Evolutionary conservation across 1,140 invertebrate species (phyloP), one percentile per base, ranked within the genome.

Genomic region (Potamilus streckersoni): DNA sequence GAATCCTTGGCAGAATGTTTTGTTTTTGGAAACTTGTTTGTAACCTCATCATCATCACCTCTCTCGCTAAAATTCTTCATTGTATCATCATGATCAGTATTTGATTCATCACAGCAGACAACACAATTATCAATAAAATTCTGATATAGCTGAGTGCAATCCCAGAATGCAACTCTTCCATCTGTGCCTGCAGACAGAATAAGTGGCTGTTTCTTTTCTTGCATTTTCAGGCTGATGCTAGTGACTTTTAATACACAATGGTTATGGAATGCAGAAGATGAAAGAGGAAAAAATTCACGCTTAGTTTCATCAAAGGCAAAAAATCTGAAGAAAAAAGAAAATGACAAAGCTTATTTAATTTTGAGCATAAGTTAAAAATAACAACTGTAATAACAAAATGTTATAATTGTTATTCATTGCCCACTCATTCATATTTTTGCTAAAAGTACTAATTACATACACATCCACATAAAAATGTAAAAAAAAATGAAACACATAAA

Each of bases 131-230:
- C n/a, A 60, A 57, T 55, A 63, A 61, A 19, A 15, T 6, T 69
- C 14, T 59, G 63, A 60, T 57, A 76, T 20, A 76, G 75, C 5
- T 74, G 31, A 65, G 85, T 87, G 13, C 93, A 81, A 86, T 93
- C 85, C 93, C 93, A 95, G 80, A 95, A 92, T 61, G 92, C 90
- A 19, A 94, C 81, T 38, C 90, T 86, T 20, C 94, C 94, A 91
- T 93, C 92, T 2, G 93, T 94, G 14, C 91, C 92, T 85, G 93
- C 92, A 0, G 92, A 92, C 56, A 93, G 81, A 23, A 81, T 59
- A 69, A 81, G 63, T 16, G 69, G 67, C 55, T 17, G 75, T 19
- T 64, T 49, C 63, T 49, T 49, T n/a, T 73, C 20, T 38, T 55
- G 23, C 6, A 23, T 64, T 57, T 55, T 19, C 15, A 75, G 62